These are phyloP conservation scores for Pentamera pediparva DNA, from an alignment of 53 echinoderm and acorn worm genomes.

Conservation along the genomic window DNA sequence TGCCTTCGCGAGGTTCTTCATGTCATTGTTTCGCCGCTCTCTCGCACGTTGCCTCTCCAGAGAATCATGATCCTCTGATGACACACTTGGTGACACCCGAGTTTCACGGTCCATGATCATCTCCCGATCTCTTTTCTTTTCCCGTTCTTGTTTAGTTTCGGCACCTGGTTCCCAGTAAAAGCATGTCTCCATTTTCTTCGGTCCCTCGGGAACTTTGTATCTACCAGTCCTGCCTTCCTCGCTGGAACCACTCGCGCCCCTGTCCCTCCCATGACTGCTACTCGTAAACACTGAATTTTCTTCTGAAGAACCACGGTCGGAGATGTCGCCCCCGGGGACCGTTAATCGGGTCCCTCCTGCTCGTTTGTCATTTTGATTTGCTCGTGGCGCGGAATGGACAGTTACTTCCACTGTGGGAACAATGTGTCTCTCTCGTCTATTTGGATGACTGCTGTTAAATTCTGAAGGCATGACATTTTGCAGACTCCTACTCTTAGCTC, in stretches of 20 bases:
- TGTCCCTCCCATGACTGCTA: not conserved
- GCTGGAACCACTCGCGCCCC: not conserved
- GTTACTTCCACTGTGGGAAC: not conserved
- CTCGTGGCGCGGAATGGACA: not conserved
- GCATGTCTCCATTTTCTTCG: slow-evolving; percentile 40
- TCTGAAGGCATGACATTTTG: not conserved
- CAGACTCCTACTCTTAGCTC: too few relatives aligned
- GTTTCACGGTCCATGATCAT: slow-evolving; percentile 15
- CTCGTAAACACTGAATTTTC: slow-evolving; percentile 22
- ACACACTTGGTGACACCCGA: not conserved
- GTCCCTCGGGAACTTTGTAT: not conserved
- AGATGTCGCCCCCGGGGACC: not conserved
- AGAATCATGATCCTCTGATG: not conserved
- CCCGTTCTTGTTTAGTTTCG: slow-evolving; percentile 32
- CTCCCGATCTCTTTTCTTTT: slow-evolving; percentile 38
- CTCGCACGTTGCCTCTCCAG: not conserved
- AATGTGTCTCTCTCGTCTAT: not conserved
- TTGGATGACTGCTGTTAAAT: not conserved
- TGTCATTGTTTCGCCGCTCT: slow-evolving; percentile 6
- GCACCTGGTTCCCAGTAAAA: slow-evolving; percentile 55
- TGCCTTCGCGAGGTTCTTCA: not conserved
- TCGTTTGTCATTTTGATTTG: not conserved
- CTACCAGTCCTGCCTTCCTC: not conserved
- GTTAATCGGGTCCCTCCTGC: not conserved
- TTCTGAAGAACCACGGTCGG: slow-evolving; percentile 14